Base-by-base conservation (phyloP, 1,140 invertebrate genomes). In the Epicauta chinensis region DNA sequence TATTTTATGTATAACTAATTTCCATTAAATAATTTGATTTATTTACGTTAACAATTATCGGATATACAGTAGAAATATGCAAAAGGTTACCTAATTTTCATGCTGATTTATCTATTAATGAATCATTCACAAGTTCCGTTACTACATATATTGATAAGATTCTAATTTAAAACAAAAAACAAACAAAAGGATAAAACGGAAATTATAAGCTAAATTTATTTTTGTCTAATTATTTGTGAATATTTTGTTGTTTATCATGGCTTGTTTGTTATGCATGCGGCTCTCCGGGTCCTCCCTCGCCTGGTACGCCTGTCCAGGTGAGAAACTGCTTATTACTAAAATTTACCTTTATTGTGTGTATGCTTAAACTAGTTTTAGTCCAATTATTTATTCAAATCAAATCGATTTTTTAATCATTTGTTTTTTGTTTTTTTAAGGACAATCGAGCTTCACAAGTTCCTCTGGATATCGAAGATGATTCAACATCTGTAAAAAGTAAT, bases 381-480 rank as follows among this genome's bases (percentile, higher is more conserved):
- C 31, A 36, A 37, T 46, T 29, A 14, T 49, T 17, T 41, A 42
- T 15, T 54, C 29, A 43, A 40, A 40, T 2, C 35, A 16, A 36
- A 10, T 15, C 29, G 38, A 17, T 43, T 34, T 44, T 37, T n/a
- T n/a, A n/a, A n/a, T n/a, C 16, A 34, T 34, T 16, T 49, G 44
- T 51, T 41, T 14, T 46, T 29, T 57, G 44, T 16, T 59, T 3
- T 55, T 71, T 71, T 7, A 72, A 91, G 87, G 87, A 91, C 79
- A 86, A 87, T 74, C 87, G 87, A 78, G 84, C 82, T 67, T 89
- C 86, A 66, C 86, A 89, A 74, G 80, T 88, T 74, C 85, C 83
- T 65, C 82, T 89, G 81, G 87, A 89, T 75, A 80, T 89, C 79
- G 87, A 90, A 86, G 87, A 90, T 87, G 88, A 91, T 76, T 84